phyloP scores from a whole-genome alignment of 1,140 invertebrate genomes.

The Papilio polyxenes region DNA sequence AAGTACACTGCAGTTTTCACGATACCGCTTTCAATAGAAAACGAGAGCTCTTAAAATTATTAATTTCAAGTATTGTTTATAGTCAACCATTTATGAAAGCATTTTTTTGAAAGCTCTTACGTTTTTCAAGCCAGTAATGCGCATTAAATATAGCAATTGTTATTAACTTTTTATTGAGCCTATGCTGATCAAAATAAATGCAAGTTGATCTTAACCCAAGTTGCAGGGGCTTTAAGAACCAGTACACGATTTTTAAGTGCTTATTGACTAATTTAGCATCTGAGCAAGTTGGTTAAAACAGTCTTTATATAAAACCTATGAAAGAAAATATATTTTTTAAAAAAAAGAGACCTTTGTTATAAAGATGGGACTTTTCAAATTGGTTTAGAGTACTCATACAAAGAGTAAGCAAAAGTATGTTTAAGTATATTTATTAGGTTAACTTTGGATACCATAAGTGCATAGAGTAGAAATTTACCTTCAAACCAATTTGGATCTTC shows the following conservation, averaged over 20 bases:
- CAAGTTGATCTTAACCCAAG: too few relatives aligned
- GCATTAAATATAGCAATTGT: not conserved
- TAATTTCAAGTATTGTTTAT: slow-evolving; percentile 11
- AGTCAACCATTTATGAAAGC: slow-evolving; percentile 12
- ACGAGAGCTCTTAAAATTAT: slow-evolving; percentile 16
- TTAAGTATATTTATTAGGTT: not conserved
- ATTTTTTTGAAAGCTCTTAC: slow-evolving; percentile 4
- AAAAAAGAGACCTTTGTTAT: too few relatives aligned
- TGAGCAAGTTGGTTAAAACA: too few relatives aligned
- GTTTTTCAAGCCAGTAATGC: not conserved
- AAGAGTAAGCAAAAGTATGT: too few relatives aligned
- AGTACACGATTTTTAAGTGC: too few relatives aligned
- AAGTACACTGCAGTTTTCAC: slow-evolving; percentile 1
- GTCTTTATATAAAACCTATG: too few relatives aligned
- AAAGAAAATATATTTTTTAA: too few relatives aligned
- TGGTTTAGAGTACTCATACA: too few relatives aligned
- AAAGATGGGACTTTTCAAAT: too few relatives aligned
- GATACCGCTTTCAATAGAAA: slow-evolving; percentile 3
- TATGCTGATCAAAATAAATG: not conserved
- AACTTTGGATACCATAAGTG: not conserved
- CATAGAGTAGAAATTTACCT: slow-evolving; percentile 64
- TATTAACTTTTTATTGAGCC: not conserved
- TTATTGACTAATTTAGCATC: too few relatives aligned
- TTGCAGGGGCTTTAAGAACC: too few relatives aligned
- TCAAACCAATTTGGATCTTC: slow-evolving; percentile 89